Conservation (phyloP, 2,113 vertebrate species). For the Sminthopsis crassicaudata region DNA sequence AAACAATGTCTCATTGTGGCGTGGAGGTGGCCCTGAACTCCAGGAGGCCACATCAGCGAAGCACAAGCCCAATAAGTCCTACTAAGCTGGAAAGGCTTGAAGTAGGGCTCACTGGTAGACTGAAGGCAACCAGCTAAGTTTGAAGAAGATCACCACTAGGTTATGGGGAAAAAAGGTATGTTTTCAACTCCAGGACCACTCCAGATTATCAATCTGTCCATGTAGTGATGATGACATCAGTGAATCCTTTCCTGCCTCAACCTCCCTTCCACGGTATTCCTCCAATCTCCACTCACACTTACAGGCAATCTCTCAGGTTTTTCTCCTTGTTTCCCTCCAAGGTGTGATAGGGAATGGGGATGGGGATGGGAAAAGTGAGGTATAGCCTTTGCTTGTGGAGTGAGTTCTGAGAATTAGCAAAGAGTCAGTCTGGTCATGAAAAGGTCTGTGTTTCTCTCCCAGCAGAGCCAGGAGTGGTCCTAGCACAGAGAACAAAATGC, state of each 20-base stretch:
- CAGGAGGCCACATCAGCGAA: not conserved
- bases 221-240: not conserved
- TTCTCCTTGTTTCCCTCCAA: not conserved
- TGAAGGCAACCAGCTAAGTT: not conserved
- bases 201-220: not conserved
- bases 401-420: not conserved
- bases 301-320: not conserved
- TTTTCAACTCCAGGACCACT: not conserved
- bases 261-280: not conserved
- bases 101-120: not conserved
- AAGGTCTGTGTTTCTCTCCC: conserved; percentile 36
- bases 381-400: not conserved
- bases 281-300: not conserved
- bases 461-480: conserved; percentile 10
- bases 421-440: not conserved
- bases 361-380: not conserved
- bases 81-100: not conserved
- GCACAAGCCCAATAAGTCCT: not conserved
- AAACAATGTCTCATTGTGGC: not conserved
- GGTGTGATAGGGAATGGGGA: not conserved
- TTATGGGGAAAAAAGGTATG: not conserved
- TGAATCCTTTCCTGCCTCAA: not conserved
- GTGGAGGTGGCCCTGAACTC: not conserved
- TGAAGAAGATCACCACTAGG: not conserved
- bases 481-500: not conserved